Base-by-base conservation (phyloP, 2,888 invertebrate species). In the Cataglyphis livida region DNA sequence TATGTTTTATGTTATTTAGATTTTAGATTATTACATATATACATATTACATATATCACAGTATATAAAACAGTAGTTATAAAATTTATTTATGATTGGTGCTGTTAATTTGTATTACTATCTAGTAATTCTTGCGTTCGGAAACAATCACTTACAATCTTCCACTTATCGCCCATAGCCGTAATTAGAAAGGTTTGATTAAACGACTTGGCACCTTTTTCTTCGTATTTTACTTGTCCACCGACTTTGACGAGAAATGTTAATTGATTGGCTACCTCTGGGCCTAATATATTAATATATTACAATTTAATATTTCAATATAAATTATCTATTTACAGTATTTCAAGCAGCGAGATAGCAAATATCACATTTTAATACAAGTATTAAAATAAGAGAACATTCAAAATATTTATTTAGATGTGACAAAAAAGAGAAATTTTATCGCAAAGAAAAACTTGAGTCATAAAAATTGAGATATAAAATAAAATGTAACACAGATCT, bases 61-160 rank as follows among this genome's bases (percentile, higher is more conserved):
- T 41, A 7, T 38, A 7, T 25, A 59, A 59, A 41, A 9, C 28
- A 35, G 4, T 12, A 18, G 48, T 48, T 48, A 18, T 48, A 48
- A 48, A 48, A 48, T 1, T 48, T 18, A n/a, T 9, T 66, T 66
- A 32, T 35, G 4, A 10, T 21, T 21, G 25, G 6, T 12, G 9
- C 32, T 21, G 5, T 41, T 84, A 86, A 68, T 44, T 87, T 54
- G 84, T 78, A 82, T 68, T 87, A 9, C 65, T 87, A 6, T 93
- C 92, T 48, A 91, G 28, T 3, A 91, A 78, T 88, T 94, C 98
- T 95, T 98, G 97, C 89, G 98, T 95, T 92, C 98, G 96, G 91
- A 98, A 98, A 91, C 97, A 97, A 93, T 99, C 98, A 62, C 97
- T 98, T 15, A 98, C 98, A 89, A 99, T 98, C 95, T 98, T 98